Percentiles rank a stretch among this genome's conserved stretches.
Evolutionary conservation across 2,888 invertebrate species (phyloP).

Genomic region (Diaphora mendica): DNA sequence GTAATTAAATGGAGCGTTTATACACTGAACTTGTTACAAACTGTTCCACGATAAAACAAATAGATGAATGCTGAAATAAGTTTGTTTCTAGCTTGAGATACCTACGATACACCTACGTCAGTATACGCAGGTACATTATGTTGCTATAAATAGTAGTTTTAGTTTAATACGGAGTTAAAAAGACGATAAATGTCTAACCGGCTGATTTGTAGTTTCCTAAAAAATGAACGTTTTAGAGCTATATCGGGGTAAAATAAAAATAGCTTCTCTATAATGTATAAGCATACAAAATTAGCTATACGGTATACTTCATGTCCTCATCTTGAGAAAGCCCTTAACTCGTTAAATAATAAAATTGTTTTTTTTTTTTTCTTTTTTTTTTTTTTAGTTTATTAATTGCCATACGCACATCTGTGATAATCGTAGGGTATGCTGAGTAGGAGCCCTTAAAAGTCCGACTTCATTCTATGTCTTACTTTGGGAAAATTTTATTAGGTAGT

Average conservation of each 20-base stretch:
- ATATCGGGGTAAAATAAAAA: neutral
- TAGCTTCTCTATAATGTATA: neutral
- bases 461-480: too few species aligned
- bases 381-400: too few species aligned
- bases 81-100: neutral
- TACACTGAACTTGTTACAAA: neutral
- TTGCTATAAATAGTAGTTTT: neutral
- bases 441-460: too few species aligned
- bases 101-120: too few species aligned
- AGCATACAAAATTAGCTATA: neutral
- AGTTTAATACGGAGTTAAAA: neutral
- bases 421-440: too few species aligned
- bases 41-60: neutral
- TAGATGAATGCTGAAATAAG: neutral
- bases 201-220: neutral
- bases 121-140: neutral
- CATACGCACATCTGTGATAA: too few species aligned
- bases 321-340: too few species aligned
- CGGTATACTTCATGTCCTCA: neutral
- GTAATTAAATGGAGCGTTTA: neutral
- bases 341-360: too few species aligned
- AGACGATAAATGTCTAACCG: neutral
- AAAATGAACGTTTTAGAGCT: neutral
- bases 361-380: too few species aligned
- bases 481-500: too few species aligned